A percentile compares a stretch with the other conserved stretches of the same genome.
Evolutionary conservation across 2,888 invertebrate genomes (phyloP).

Genomic region (Epinotia ramella): DNA sequence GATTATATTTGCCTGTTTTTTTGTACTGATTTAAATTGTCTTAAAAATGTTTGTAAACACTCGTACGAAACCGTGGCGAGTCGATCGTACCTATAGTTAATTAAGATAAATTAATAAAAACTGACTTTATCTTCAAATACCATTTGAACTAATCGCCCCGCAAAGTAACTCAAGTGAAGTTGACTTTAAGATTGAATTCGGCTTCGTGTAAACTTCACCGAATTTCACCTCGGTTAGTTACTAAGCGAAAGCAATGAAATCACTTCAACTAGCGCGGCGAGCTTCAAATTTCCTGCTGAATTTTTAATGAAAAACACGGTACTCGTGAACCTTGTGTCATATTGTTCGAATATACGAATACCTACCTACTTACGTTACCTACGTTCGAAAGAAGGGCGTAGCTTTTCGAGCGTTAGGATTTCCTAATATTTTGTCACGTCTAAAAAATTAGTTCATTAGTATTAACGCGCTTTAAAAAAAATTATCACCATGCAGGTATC

Average conservation of each 20-base stretch:
- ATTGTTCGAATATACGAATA: neutral
- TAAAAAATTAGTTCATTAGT: no score
- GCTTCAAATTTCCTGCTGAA: conserved; percentile 12
- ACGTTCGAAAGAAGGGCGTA: neutral
- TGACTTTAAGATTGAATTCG: conserved; percentile 1
- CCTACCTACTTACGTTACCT: no score
- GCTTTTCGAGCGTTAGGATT: neutral
- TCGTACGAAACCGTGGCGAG: no score
- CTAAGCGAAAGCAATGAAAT: conserved; percentile 23
- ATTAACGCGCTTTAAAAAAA: no score
- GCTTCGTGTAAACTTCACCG: neutral
- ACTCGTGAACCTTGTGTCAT: conserved; percentile 6
- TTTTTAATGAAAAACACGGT: conserved; percentile 24
- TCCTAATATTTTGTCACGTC: no score
- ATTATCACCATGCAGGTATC: neutral
- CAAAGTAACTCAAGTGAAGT: neutral
- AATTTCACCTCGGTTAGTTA: neutral
- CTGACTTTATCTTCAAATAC: neutral
- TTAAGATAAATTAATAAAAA: no score
- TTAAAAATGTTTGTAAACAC: no score
- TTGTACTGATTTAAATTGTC: no score
- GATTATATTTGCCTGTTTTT: no score
- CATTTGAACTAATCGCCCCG: neutral
- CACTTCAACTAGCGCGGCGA: conserved; percentile 3
- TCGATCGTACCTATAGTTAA: no score